phyloP scores from a whole-genome alignment of 2,113 vertebrate species.

The Oncorhynchus nerka region DNA sequence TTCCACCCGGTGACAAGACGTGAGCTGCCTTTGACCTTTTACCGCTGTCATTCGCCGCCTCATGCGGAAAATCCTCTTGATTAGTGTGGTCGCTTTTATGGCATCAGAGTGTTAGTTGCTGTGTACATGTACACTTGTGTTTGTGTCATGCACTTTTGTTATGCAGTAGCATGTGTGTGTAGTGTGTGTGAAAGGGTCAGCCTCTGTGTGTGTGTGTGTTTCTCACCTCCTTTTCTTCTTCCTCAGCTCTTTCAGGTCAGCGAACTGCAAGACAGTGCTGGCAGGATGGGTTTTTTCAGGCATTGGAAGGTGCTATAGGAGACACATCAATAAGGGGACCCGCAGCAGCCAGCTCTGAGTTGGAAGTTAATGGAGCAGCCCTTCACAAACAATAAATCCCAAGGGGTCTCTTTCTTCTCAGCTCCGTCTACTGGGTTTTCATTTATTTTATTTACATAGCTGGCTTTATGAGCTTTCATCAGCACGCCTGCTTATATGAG shows the following conservation, averaged over 20 bases:
- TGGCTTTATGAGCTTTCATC: slow-evolving; percentile 73
- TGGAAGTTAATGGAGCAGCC: slow-evolving; percentile 73
- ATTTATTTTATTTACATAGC: slow-evolving; percentile 77
- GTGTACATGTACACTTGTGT: no score
- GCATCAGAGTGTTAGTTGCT: no score
- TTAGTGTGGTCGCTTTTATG: slow-evolving; percentile 75
- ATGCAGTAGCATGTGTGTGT: no score
- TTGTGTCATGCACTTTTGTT: no score
- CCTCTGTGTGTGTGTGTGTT: slow-evolving; percentile 14
- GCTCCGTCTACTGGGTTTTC: slow-evolving; percentile 65
- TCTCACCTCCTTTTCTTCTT: slow-evolving; percentile 45
- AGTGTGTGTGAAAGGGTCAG: no score
- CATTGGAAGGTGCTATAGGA: slow-evolving; percentile 57
- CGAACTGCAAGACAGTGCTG: slow-evolving; percentile 29
- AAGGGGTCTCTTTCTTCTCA: slow-evolving; percentile 57
- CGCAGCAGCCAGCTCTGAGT: slow-evolving; percentile 51
- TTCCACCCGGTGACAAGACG: slow-evolving; percentile 45
- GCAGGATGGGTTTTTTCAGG: slow-evolving; percentile 30
- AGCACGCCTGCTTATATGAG: slow-evolving; percentile 67
- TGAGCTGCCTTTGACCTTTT: slow-evolving; percentile 65
- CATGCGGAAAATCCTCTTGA: slow-evolving; percentile 63
- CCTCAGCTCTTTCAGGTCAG: slow-evolving; percentile 47
- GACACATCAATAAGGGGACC: slow-evolving; percentile 55
- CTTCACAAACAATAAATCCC: slow-evolving; percentile 72
- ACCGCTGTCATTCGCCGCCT: slow-evolving; percentile 60